These are phyloP conservation scores for Eptatretus burgeri DNA, from an alignment of 2,113 vertebrate genomes.

Conservation along the genomic window DNA sequence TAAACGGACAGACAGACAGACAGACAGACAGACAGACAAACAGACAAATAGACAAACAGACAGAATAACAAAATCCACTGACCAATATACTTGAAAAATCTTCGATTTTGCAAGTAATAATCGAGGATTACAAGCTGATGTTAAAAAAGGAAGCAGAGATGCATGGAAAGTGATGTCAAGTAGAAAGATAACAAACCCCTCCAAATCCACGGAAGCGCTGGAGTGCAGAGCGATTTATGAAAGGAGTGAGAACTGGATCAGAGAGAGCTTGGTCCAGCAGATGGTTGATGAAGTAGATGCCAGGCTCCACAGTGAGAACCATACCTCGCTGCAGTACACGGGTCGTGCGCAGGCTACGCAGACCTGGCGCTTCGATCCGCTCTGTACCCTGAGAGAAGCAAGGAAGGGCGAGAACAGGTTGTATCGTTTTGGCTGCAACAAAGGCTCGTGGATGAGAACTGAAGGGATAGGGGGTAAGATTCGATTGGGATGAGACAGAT, in stretches of 20 bases:
- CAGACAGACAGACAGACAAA: no score
- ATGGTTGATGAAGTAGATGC: conserved; percentile 76
- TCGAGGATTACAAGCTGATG: neutral
- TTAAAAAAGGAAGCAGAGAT: neutral
- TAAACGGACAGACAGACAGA: no score
- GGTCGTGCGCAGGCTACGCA: conserved; percentile 43
- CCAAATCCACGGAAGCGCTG: conserved; percentile 42
- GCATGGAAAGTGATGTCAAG: neutral
- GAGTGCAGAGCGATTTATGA: conserved; percentile 37
- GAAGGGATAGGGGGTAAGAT: no score
- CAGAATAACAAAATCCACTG: no score
- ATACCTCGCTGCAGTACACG: conserved; percentile 40
- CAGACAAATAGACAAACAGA: no score
- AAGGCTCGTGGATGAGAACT: no score
- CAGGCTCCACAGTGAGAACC: conserved; percentile 77
- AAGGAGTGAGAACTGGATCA: conserved; percentile 28
- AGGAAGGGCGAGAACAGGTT: no score
- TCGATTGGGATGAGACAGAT: no score
- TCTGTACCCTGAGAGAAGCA: conserved; percentile 26
- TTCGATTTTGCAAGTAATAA: neutral
- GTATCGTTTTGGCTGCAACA: no score
- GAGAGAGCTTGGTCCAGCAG: conserved; percentile 47
- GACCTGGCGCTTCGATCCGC: conserved; percentile 34
- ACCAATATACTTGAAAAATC: neutral
- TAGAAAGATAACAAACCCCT: conserved; percentile 30